A percentile compares a stretch with the other conserved stretches of the same genome.
Conservation (phyloP, 2,797 vertebrate genomes). For the Cryptoblepharus egeriae region DNA sequence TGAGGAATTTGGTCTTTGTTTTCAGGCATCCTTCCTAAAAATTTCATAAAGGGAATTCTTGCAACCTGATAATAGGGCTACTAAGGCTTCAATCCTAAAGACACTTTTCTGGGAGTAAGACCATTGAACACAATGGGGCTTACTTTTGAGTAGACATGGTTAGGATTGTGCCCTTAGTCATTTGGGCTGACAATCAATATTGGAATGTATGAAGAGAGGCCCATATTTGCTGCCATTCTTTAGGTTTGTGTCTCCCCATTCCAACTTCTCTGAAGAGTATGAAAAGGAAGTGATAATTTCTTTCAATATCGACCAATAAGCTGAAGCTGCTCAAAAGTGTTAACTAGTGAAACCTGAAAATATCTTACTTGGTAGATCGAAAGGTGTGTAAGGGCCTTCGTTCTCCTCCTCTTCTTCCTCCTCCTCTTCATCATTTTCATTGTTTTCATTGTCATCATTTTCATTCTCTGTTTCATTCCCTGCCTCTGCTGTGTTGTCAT, state of each 20-base stretch:
- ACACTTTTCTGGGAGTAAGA: too few species aligned
- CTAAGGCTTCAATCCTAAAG: too few species aligned
- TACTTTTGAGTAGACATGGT: too few species aligned
- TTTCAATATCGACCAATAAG: neutral
- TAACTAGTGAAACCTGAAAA: neutral
- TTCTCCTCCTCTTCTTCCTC: slow-evolving; percentile 82
- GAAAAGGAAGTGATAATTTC: neutral
- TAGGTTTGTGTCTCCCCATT: neutral
- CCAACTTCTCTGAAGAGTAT: neutral
- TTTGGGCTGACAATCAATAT: too few species aligned
- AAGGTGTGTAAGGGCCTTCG: slow-evolving; percentile 89
- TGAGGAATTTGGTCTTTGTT: too few species aligned
- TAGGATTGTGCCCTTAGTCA: too few species aligned
- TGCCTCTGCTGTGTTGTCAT: slow-evolving; percentile 78
- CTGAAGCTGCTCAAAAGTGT: neutral
- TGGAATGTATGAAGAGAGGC: neutral
- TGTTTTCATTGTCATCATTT: slow-evolving; percentile 89
- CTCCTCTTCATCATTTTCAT: slow-evolving; percentile 86
- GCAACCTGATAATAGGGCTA: neutral
- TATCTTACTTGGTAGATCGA: slow-evolving; percentile 87
- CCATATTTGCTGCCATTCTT: neutral
- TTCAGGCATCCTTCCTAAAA: neutral
- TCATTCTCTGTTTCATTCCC: slow-evolving; percentile 89
- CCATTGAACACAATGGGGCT: too few species aligned
- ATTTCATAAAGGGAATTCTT: neutral